Base-by-base conservation (phyloP, 2,888 invertebrate species). In the Melipona beecheii region DNA sequence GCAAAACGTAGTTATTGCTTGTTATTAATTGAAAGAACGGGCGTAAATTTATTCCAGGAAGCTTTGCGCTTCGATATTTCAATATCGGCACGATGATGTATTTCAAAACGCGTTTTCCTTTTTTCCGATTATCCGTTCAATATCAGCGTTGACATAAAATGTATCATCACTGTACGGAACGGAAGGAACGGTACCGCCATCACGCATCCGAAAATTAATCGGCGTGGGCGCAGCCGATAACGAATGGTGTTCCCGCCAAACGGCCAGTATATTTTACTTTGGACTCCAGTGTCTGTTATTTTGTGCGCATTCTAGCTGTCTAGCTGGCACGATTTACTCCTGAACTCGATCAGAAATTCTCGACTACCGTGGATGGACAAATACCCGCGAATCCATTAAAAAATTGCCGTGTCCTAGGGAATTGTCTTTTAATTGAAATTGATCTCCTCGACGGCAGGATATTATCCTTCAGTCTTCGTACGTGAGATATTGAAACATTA, bases 251-350 rank as follows among this genome's bases (percentile, higher is more conserved):
- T 90, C 89, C 89, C 89, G 88, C 89, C 91, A 89, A 91, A 91
- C 91, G 90, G 89, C 90, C 91, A 90, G 89, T 92, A 92, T 91
- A 92, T 92, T 92, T 92, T 92, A 92, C 91, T 92, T 92, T 91
- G 87, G 87, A 82, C 86, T 86, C 86, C 84, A 80, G 85, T 90
- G 91, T 91, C 91, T 90, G 91, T 91, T 92, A 92, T 92, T 92
- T 91, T 88, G 86, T 78, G 91, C 79, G 89, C 87, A 87, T 90
- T 90, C 88, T 88, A 86, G 86, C 89, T 90, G 91, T 88, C 88
- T 84, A 64, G 75, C 74, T 75, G 80, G 43, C 76, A 88, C 89
- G 89, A 91, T 90, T 91, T 90, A 90, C 91, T 91, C 91, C 84
- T 85, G 85, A 83, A 86, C 87, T 89, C 90, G 90, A 90, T 91